Percentiles rank a stretch among this genome's conserved stretches.
Evolutionary conservation across 2,113 vertebrate genomes (phyloP).

Genomic region (Silurus meridionalis): DNA sequence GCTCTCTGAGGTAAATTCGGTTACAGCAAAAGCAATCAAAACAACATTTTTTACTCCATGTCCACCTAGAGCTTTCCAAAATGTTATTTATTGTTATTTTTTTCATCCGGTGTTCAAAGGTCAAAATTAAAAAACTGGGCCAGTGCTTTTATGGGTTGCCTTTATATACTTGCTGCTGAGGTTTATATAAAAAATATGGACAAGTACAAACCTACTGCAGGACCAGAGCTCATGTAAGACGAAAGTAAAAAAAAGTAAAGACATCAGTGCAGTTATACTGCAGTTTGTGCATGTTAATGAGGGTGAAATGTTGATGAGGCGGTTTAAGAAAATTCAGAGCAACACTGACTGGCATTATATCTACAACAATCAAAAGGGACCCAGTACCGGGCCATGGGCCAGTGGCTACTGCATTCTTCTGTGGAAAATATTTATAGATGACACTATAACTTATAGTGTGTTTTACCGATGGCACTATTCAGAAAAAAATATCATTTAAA

Average conservation of each 20-base stretch:
- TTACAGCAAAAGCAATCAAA: background rate
- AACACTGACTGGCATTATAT: too few relatives aligned
- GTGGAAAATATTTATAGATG: too few relatives aligned
- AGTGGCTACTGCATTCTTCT: too few relatives aligned
- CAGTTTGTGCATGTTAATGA: background rate
- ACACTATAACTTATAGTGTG: too few relatives aligned
- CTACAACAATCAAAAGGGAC: too few relatives aligned
- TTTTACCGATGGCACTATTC: too few relatives aligned
- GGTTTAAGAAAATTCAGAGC: background rate
- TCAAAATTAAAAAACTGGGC: background rate
- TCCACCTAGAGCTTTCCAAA: background rate
- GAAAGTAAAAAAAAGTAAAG: background rate
- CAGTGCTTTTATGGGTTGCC: background rate
- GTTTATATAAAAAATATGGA: background rate
- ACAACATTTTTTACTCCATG: background rate
- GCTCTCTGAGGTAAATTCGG: slow-evolving; percentile 6
- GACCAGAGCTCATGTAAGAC: background rate
- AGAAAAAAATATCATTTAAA: too few relatives aligned
- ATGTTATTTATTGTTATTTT: background rate
- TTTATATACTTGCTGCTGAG: background rate
- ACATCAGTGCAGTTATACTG: background rate
- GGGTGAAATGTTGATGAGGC: background rate
- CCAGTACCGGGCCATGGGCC: too few relatives aligned
- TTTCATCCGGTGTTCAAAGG: background rate
- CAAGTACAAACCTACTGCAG: background rate